Evolutionary conservation across 2,888 invertebrate genomes (phyloP).

Genomic region (Eupithecia dodoneata): DNA sequence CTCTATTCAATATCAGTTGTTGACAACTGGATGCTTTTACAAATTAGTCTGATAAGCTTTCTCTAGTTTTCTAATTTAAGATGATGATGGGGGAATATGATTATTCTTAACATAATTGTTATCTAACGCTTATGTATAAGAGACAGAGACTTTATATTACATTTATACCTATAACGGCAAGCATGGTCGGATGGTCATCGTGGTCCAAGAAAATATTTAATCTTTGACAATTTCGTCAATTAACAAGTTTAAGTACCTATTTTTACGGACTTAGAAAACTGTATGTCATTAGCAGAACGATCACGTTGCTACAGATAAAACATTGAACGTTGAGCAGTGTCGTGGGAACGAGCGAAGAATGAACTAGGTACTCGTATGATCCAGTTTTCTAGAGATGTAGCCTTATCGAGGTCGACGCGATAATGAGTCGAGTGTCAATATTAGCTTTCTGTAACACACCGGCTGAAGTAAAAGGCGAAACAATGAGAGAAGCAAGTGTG

Average conservation of each 20-base stretch:
- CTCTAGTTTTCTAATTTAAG: constrained; percentile 32
- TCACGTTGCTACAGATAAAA: constrained; percentile 72
- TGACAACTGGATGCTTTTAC: constrained; percentile 14
- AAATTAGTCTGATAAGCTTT: constrained; percentile 5
- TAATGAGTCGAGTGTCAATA: constrained; percentile 76
- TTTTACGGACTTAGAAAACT: constrained; percentile 67
- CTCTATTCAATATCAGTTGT: constrained; percentile 29
- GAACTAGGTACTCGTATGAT: constrained; percentile 65
- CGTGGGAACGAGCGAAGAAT: constrained; percentile 79
- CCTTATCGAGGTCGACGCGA: constrained; percentile 76
- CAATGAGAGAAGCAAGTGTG: constrained; percentile 55
- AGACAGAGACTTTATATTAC: background rate
- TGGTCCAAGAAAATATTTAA: background rate
- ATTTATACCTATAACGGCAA: background rate
- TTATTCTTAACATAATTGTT: background rate
- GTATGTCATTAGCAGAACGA: constrained; percentile 70
- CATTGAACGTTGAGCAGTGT: constrained; percentile 67
- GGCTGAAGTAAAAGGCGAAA: constrained; percentile 47
- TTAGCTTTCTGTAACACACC: constrained; percentile 63
- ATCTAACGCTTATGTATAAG: background rate
- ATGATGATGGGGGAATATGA: background rate
- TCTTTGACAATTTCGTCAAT: constrained; percentile 32
- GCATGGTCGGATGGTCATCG: background rate
- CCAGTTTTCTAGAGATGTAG: constrained; percentile 78
- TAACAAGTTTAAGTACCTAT: constrained; percentile 40